Base-by-base conservation (phyloP, 2,797 vertebrate genomes). In the Eutrigla gurnardus region DNA sequence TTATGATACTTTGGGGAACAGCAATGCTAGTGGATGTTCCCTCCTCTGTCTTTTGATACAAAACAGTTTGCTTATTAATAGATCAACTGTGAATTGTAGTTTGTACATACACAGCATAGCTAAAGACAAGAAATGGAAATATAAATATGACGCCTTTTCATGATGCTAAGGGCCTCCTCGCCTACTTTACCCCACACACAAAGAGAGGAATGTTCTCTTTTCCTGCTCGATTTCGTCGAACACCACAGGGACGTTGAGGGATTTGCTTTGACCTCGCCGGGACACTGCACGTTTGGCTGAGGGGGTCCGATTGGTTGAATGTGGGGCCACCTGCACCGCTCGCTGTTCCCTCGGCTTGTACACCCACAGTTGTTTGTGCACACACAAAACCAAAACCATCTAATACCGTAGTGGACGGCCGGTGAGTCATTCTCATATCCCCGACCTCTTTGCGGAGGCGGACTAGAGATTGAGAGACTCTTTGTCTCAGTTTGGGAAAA, bases 341-440 rank as follows among this genome's bases (percentile, higher is more conserved):
- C 0, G 4, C 37, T 53, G 54, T 78, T 73, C 54, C 43, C 57
- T 66, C 25, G 64, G 52, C 36, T 4, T 58, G 7, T 39, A 78
- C 76, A 61, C 74, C 86, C 86, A 86, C 81, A 68, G 46, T 58
- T 5, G 13, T 68, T 47, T 71, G 46, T 59, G 67, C 64, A 55
- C 74, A 83, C 42, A 62, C 63, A 70, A 60, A 73, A 45, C 49
- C 68, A 67, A 70, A 73, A 78, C 60, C 63, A 46, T 89, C 62
- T 75, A 80, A 84, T 80, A 62, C 88, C 81, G 7, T 1, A 49
- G 87, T 84, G 87, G 74, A 74, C 67, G 42, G 43, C 75, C 10
- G 46, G 68, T 93, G 89, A 94, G 79, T 93, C 91, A 92, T 82
- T 40, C 74, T 75, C 53, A 73, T 45, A 75, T 80, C 77, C 75